phyloP scores from a whole-genome alignment of 2,113 vertebrate species.

The Cryptotis parvus region DNA sequence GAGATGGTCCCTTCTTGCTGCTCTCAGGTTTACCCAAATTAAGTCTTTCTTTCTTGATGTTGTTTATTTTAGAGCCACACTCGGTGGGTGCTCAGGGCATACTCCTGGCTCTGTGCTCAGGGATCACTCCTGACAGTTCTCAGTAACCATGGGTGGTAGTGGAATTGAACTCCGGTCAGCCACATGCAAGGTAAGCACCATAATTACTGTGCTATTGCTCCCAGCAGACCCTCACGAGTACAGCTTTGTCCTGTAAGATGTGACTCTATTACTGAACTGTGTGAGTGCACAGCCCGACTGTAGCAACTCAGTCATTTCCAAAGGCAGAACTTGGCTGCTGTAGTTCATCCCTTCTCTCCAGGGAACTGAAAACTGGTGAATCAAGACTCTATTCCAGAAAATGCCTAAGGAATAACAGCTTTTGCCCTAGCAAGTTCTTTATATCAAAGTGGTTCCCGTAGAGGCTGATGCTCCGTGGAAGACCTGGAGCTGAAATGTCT shows the following conservation, averaged over 20 bases:
- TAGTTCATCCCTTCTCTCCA: not conserved
- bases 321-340: not conserved
- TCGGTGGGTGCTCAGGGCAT: too few species aligned
- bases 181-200: too few species aligned
- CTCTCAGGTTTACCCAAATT: too few species aligned
- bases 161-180: too few species aligned
- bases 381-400: conserved; percentile 48
- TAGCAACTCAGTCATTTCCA: not conserved
- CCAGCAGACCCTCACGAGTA: not conserved
- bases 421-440: conserved; percentile 42
- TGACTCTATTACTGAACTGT: not conserved
- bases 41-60: too few species aligned
- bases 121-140: too few species aligned
- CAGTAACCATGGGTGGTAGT: too few species aligned
- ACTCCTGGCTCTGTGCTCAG: too few species aligned
- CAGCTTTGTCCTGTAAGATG: not conserved
- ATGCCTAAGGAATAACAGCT: not conserved
- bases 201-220: too few species aligned
- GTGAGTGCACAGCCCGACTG: not conserved
- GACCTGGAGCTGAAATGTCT: not conserved
- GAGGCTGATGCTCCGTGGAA: not conserved
- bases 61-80: too few species aligned
- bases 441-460: not conserved
- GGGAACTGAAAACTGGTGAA: not conserved
- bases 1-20: too few species aligned